phyloP scores from a whole-genome alignment of 2,113 vertebrate genomes.

The Mixornis gularis region DNA sequence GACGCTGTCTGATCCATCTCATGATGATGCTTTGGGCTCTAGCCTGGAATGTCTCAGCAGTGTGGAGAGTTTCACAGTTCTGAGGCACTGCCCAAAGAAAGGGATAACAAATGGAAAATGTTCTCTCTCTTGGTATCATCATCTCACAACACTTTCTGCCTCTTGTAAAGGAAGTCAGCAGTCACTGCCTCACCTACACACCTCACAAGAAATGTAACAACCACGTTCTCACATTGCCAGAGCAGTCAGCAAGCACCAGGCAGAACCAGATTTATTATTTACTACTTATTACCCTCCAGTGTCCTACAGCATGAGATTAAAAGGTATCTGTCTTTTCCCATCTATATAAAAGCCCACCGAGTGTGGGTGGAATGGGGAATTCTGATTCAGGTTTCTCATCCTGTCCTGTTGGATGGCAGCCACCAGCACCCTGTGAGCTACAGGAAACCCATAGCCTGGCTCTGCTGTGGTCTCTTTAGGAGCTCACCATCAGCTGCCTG shows the following conservation, averaged over 20 bases:
- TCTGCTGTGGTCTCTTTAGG: not conserved
- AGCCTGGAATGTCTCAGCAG: not conserved
- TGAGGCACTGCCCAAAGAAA: not conserved
- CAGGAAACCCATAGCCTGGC: not conserved
- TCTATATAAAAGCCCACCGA: not conserved
- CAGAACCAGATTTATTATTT: not conserved
- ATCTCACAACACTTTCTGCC: not conserved
- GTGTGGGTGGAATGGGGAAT: not conserved
- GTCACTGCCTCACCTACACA: not conserved
- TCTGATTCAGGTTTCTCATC: not conserved
- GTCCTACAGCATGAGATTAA: not conserved
- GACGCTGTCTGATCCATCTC: not conserved
- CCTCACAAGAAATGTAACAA: not conserved
- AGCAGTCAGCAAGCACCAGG: not conserved
- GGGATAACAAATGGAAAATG: not conserved
- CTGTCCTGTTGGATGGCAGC: not conserved
- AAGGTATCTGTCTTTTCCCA: not conserved
- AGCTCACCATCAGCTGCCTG: not conserved
- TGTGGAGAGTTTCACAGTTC: not conserved
- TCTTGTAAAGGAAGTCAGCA: not conserved
- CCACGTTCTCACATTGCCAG: not conserved
- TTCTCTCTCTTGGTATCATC: not conserved
- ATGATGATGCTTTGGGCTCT: fast-evolving
- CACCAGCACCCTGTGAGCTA: not conserved
- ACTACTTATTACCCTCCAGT: not conserved